A percentile compares a stretch with the other conserved stretches of the same genome.
These are phyloP conservation scores for Zaprionus taronus DNA, from an alignment of 1,140 invertebrate species.

Conservation along the genomic window DNA sequence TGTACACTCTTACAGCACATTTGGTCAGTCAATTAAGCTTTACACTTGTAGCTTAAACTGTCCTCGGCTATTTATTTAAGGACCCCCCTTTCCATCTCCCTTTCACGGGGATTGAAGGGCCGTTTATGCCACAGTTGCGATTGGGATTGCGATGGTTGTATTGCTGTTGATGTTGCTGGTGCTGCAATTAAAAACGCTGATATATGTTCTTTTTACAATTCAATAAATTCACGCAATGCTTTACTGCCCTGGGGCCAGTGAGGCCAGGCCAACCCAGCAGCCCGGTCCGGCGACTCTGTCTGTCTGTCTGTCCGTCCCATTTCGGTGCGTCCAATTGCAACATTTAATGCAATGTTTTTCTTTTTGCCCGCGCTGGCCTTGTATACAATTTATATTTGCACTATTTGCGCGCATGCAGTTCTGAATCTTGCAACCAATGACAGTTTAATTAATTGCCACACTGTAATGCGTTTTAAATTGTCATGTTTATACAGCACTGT, in stretches of 20 bases:
- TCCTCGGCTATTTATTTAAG: slow-evolving; percentile 66
- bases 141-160: slow-evolving; percentile 8
- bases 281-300: slow-evolving; percentile 15
- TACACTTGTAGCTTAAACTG: slow-evolving; percentile 58
- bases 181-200: slow-evolving; percentile 80
- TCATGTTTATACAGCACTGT: slow-evolving; percentile 76
- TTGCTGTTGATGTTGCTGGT: slow-evolving; percentile 53
- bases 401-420: slow-evolving; percentile 71
- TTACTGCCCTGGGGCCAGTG: slow-evolving; percentile 42
- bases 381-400: slow-evolving; percentile 68
- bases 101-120: neutral
- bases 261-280: neutral
- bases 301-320: slow-evolving; percentile 14
- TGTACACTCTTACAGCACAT: slow-evolving; percentile 20
- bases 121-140: slow-evolving; percentile 26
- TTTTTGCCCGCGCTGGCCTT: slow-evolving; percentile 11
- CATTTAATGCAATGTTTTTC: slow-evolving; percentile 62
- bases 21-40: slow-evolving; percentile 59
- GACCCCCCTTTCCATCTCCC: slow-evolving; percentile 7
- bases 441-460: slow-evolving; percentile 82
- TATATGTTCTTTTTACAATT: slow-evolving; percentile 83
- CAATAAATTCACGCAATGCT: slow-evolving; percentile 79
- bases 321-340: slow-evolving; percentile 21
- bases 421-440: slow-evolving; percentile 80
- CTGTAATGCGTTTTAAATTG: slow-evolving; percentile 83